Evolutionary conservation across 2,113 vertebrate genomes (phyloP), one percentile per base, ranked within the genome.

Genomic region (Malurus alboscapulatus): DNA sequence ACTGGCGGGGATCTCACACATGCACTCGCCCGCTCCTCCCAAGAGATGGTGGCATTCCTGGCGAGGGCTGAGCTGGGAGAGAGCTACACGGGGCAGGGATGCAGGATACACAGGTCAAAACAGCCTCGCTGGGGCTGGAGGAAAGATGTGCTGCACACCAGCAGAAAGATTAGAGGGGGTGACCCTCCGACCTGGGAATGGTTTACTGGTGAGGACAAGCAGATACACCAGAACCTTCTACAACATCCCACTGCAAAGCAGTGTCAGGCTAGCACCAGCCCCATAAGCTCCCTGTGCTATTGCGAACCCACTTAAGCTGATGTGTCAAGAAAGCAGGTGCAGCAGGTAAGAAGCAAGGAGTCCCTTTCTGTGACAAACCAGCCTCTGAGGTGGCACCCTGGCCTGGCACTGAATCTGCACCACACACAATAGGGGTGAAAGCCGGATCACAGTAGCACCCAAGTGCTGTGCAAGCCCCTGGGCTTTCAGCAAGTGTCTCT

Each of bases 401-500:
- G 85, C 61, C 72, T 30, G 65, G 80, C 36, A 67, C 71, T 18
- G 63, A 63, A 69, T 34, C 63, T 45, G 75, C 44, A 51, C 68
- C 53, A 36, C 58, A 17, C 32, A 63, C 88, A 45, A 71, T 1
- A 51, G 38, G 19, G 71, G 61, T 82, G 61, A 57, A 76, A 77
- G 75, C 78, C 22, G 79, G 63, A 51, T 65, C 55, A 51, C 67
- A 47, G 75, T 2, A 91, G 74, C 78, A 62, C 74, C 58, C 54
- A 15, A 38, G 71, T 20, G 53, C 81, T 80, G 67, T 0, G 1
- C 67, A 55, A 87, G 58, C 76, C 82, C 83, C 72, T 50, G 72
- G 86, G 93, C 87, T 87, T 76, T 50, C 62, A 42, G 85, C 84
- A 65, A 86, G 73, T 48, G 82, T 29, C 74, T 91, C 91, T 94